These are phyloP conservation scores for Arrhamphus sclerolepis DNA, from an alignment of 2,797 vertebrate genomes.

Conservation along the genomic window DNA sequence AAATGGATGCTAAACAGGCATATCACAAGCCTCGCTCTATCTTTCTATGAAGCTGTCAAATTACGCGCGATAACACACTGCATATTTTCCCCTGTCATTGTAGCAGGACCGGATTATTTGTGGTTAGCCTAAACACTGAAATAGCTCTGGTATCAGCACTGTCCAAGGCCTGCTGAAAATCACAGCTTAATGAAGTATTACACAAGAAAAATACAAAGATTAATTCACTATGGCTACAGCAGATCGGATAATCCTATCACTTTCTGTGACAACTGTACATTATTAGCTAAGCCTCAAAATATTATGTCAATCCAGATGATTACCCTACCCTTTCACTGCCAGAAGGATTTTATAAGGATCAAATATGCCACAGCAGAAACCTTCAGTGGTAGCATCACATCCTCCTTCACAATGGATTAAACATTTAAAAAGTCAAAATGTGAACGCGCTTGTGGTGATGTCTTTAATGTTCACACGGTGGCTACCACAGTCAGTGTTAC, in stretches of 20 bases:
- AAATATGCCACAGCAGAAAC: slow-evolving; percentile 8
- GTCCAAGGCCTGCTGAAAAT: slow-evolving; percentile 4
- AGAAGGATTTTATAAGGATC: slow-evolving; percentile 6
- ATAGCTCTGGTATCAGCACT: slow-evolving; percentile 7
- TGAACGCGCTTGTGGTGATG: slow-evolving; percentile 17
- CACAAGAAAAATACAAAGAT: slow-evolving; percentile 19
- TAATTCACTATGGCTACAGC: slow-evolving; percentile 24
- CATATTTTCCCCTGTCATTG: slow-evolving; percentile 2
- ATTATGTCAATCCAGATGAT: slow-evolving; percentile 20
- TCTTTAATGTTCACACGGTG: slow-evolving; percentile 44
- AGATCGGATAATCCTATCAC: slow-evolving; percentile 28
- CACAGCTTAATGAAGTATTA: slow-evolving; percentile 14
- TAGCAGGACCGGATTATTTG: slow-evolving; percentile 13
- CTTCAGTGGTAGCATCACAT: background rate
- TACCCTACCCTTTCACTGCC: slow-evolving; percentile 14
- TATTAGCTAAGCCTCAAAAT: slow-evolving; percentile 26
- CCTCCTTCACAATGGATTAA: slow-evolving; percentile 5
- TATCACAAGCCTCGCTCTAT: slow-evolving; percentile 1
- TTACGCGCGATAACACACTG: slow-evolving; percentile 6
- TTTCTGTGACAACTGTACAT: slow-evolving; percentile 16
- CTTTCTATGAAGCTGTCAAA: slow-evolving; percentile 24
- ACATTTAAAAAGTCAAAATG: slow-evolving; percentile 31
- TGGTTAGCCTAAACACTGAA: slow-evolving; percentile 9
- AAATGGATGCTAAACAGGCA: slow-evolving; percentile 6
- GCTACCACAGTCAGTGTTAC: slow-evolving; percentile 48